Conservation (phyloP, 2,113 vertebrate genomes). For the Apistogramma diplotaenia region DNA sequence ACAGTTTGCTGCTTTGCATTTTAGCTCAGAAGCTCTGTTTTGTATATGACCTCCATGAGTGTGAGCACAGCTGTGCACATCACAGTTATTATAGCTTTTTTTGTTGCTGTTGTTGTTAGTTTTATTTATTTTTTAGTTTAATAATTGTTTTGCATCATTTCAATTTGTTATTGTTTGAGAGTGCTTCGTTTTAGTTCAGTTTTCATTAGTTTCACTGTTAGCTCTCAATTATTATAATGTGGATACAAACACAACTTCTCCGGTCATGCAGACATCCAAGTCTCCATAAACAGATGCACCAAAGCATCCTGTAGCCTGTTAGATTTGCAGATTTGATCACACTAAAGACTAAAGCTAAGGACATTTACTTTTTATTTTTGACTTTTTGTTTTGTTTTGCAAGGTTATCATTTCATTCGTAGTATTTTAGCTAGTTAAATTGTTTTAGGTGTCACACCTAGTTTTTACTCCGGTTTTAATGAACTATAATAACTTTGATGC, state of each 20-base stretch:
- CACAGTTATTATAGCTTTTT: background rate
- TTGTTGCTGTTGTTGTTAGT: background rate
- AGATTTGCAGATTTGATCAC: too few species aligned
- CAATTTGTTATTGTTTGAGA: background rate
- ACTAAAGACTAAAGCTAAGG: too few species aligned
- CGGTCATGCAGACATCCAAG: too few species aligned
- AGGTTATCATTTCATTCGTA: too few species aligned
- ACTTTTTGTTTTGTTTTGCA: background rate
- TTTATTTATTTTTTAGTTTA: background rate
- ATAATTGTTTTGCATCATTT: accelerated
- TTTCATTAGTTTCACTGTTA: background rate
- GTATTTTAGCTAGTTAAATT: background rate
- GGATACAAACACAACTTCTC: background rate
- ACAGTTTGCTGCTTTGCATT: background rate
- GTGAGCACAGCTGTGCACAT: background rate
- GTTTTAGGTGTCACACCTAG: background rate
- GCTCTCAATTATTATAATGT: background rate
- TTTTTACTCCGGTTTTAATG: background rate
- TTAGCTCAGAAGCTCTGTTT: background rate
- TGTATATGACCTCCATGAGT: background rate
- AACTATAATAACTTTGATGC: background rate
- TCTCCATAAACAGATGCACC: too few species aligned
- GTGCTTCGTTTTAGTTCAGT: background rate
- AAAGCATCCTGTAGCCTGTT: too few species aligned
- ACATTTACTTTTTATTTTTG: too few species aligned